These are phyloP conservation scores for Zosterops japonicus DNA, from an alignment of 2,113 vertebrate species.

Conservation along the genomic window DNA sequence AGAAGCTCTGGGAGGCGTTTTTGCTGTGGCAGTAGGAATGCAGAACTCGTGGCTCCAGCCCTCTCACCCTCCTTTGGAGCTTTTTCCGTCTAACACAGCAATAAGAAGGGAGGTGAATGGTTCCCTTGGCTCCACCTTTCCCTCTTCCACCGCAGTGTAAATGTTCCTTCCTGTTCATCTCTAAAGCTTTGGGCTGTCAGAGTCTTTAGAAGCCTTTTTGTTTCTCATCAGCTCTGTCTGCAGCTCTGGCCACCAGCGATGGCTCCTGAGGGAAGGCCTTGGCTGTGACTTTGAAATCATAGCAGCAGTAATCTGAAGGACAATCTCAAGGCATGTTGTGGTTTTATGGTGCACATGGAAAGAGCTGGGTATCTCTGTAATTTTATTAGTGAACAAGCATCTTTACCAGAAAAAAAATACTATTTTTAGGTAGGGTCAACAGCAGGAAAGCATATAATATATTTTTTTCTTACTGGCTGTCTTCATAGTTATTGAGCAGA, in stretches of 20 bases:
- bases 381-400: neutral
- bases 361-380: neutral
- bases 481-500: neutral
- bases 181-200: neutral
- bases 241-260: neutral
- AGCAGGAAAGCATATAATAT: neutral
- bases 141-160: neutral
- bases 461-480: neutral
- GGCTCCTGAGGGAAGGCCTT: neutral
- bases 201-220: neutral
- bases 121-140: neutral
- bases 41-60: neutral
- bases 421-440: neutral
- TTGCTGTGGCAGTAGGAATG: fast-evolving
- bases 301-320: neutral
- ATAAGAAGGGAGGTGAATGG: neutral
- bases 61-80: neutral
- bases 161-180: neutral
- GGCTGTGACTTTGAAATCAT: neutral
- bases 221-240: slow-evolving; percentile 12
- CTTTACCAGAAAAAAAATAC: neutral
- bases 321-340: neutral
- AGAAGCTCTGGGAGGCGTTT: neutral
- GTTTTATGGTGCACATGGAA: neutral
- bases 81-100: neutral